Conservation (phyloP, 2,113 vertebrate species). For the Corythoichthys intestinalis region DNA sequence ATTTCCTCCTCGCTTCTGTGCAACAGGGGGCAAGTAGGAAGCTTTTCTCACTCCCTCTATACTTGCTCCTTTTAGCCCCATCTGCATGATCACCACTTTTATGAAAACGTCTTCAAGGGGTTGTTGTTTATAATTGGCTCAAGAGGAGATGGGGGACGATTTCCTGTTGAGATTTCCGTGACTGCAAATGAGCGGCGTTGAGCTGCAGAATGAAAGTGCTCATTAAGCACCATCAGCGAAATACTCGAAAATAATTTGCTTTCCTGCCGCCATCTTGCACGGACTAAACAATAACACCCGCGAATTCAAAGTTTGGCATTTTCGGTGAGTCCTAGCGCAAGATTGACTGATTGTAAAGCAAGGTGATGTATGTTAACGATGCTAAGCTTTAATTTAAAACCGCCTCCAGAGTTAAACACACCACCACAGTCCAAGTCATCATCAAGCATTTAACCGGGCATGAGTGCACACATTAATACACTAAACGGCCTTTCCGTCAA, state of each 20-base stretch:
- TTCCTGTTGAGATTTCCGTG: constrained; percentile 21
- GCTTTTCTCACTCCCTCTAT: neutral
- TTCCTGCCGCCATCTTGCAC: constrained; percentile 4
- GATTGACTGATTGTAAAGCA: neutral
- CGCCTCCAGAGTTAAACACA: constrained; percentile 13
- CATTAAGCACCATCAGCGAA: constrained; percentile 57
- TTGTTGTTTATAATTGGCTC: constrained; percentile 54
- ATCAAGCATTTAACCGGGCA: constrained; percentile 46
- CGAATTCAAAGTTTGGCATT: neutral
- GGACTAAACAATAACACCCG: neutral
- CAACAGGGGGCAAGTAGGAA: constrained; percentile 1
- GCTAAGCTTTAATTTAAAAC: constrained; percentile 27
- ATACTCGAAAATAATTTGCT: constrained; percentile 45
- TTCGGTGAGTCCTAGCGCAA: no score
- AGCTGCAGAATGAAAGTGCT: constrained; percentile 39
- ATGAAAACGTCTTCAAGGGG: constrained; percentile 6
- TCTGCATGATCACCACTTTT: constrained; percentile 32
- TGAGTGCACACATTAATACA: constrained; percentile 13
- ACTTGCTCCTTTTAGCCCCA: neutral
- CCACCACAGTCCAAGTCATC: constrained; percentile 21
- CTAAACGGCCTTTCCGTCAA: constrained; percentile 58
- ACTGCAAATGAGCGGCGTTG: constrained; percentile 27
- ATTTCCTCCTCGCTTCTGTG: constrained; percentile 46
- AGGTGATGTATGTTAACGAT: neutral
- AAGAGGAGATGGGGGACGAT: constrained; percentile 18